Conservation (phyloP, 2,888 invertebrate genomes). For the Blastobasis adustella region DNA sequence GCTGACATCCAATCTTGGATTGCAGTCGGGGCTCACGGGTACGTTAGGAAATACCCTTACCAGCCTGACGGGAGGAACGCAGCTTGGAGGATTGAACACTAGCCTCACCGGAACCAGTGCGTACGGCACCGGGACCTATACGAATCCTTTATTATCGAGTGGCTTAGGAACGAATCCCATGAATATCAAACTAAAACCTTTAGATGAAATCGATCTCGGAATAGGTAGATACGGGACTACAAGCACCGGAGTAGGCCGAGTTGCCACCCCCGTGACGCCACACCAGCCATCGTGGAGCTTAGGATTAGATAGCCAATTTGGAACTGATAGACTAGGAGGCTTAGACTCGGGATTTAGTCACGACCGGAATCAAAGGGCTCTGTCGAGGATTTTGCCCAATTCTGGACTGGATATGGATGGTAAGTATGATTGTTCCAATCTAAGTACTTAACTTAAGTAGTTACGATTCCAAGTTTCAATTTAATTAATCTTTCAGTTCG, state of each 20-base stretch:
- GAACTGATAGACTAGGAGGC: slow-evolving; percentile 72
- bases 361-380: slow-evolving; percentile 73
- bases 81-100: slow-evolving; percentile 57
- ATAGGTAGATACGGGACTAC: slow-evolving; percentile 72
- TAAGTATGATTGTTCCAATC: slow-evolving; percentile 25
- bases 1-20: slow-evolving; percentile 54
- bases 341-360: slow-evolving; percentile 75
- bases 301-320: slow-evolving; percentile 77
- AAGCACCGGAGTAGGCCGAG: slow-evolving; percentile 61
- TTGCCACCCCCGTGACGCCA: slow-evolving; percentile 78
- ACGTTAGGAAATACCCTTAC: slow-evolving; percentile 58
- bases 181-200: slow-evolving; percentile 80
- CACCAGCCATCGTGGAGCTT: slow-evolving; percentile 75
- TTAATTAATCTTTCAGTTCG: slow-evolving; percentile 47
- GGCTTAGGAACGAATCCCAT: slow-evolving; percentile 74
- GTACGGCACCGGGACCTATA: slow-evolving; percentile 74
- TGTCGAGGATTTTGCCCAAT: slow-evolving; percentile 70
- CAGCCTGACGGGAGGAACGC: slow-evolving; percentile 55
- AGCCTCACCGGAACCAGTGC: slow-evolving; percentile 50
- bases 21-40: slow-evolving; percentile 57
- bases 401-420: slow-evolving; percentile 65
- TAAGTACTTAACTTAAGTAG: background rate
- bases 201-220: slow-evolving; percentile 83
- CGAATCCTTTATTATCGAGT: slow-evolving; percentile 77
- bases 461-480: background rate